Evolutionary conservation across 35 echinoderm and acorn worm genomes (phyloP), one percentile per base, ranked within the genome.

Genomic region (Eucidaris tribuloides): DNA sequence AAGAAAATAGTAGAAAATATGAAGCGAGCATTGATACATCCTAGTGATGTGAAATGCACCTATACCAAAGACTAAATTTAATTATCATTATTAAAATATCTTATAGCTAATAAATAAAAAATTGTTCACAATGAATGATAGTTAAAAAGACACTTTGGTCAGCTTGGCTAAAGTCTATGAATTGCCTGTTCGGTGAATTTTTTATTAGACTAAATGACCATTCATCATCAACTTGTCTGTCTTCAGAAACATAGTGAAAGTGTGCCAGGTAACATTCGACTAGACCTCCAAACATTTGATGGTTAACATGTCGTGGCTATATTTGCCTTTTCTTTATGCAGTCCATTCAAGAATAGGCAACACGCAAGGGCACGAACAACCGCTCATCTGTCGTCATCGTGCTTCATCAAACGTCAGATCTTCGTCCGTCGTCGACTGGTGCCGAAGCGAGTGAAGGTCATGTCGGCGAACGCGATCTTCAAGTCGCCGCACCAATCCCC

Each of bases 361-460:
- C 36, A 38, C 42, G 35, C 6, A 62, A 79, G 6, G 82, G 71
- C 4, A 31, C 80, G n/a, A 42, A 63, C 4, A 31, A 40, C 22
- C 25, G 49, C 19, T 29, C 62, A 33, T 71, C 86, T 42, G 2
- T 60, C 42, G 41, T 79, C 45, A 45, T 91, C 52, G 54, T 91
- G n/a, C 13, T 90, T 64, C 2, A 30, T 81, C 2, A 30, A 42
- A 7, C 30, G 71, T 14, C 25, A 31, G 7, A 7, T 85, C 46
- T 85, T 49, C 45, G 33, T 80, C 23, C 14, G 63, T 20, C 57
- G 46, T 20, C 57, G 86, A 25, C 33, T n/a, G 68, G 11, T 19
- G 34, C n/a, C 68, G 22, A 19, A n/a, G 68, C 68, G 7, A 38
- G n/a, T n/a, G 14, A 74, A 74, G 35, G 18, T 3, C 35, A 74